These are phyloP conservation scores for Meandrina meandrites DNA, from an alignment of 92 coral and sea anemone species.

Conservation along the genomic window DNA sequence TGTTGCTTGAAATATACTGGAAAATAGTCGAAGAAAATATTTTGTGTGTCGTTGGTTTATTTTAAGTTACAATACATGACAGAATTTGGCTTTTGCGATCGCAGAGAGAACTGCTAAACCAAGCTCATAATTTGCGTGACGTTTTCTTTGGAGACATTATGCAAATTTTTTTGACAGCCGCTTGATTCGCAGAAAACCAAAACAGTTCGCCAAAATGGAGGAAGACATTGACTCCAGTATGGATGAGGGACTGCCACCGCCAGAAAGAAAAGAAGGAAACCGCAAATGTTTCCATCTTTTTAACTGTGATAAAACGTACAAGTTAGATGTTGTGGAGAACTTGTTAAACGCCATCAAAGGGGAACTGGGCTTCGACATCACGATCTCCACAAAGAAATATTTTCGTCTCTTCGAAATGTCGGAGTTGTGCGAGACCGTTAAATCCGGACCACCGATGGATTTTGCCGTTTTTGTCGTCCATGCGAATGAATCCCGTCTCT, in stretches of 20 bases:
- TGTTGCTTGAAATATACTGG: background rate
- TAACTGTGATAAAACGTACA: slow-evolving; percentile 15
- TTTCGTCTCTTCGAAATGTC: slow-evolving; percentile 47
- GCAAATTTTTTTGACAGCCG: background rate
- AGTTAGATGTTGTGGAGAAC: background rate
- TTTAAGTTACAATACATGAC: background rate
- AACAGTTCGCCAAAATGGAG: background rate
- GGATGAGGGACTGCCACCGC: background rate
- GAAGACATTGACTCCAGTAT: background rate
- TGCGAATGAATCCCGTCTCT: slow-evolving; percentile 52
- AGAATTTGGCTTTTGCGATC: background rate
- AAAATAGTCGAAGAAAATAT: background rate
- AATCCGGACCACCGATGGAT: slow-evolving; percentile 38
- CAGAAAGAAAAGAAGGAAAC: background rate
- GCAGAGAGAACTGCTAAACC: background rate
- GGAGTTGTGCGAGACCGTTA: background rate
- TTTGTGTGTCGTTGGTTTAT: background rate
- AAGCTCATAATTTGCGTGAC: slow-evolving; percentile 1
- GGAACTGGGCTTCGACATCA: background rate
- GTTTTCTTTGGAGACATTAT: background rate
- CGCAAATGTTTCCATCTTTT: slow-evolving; percentile 10
- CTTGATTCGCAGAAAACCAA: background rate
- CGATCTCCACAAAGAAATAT: background rate
- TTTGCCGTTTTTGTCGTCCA: slow-evolving; percentile 57
- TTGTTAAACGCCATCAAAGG: background rate